These are phyloP conservation scores for Epinephelus lanceolatus DNA, from an alignment of 2,113 vertebrate species.

Conservation along the genomic window DNA sequence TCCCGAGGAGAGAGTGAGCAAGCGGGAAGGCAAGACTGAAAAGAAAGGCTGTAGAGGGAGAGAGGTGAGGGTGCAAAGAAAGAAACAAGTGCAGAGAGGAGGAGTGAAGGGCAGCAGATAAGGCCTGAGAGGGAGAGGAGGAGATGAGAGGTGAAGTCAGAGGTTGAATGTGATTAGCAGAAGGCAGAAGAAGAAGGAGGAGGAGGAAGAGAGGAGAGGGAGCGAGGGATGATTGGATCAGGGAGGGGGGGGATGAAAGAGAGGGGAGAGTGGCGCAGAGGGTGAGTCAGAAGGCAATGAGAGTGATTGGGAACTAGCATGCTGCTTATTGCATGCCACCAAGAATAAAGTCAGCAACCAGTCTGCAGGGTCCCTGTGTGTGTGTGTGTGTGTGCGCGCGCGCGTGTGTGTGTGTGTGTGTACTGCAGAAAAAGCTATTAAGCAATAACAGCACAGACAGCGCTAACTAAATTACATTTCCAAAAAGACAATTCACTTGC, in stretches of 20 bases:
- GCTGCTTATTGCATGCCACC: constrained; percentile 74
- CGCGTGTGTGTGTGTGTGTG: constrained; percentile 23
- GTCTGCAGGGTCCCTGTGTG: constrained; percentile 34
- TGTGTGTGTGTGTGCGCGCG: not conserved
- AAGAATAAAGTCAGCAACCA: constrained; percentile 67
- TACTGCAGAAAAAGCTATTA: constrained; percentile 43
- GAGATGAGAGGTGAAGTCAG: constrained; percentile 52
- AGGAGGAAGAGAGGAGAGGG: not conserved
- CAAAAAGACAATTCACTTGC: constrained; percentile 46
- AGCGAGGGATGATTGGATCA: constrained; percentile 43
- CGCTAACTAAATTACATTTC: constrained; percentile 53
- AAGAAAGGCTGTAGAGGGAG: not conserved
- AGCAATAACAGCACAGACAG: constrained; percentile 48
- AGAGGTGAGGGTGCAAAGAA: constrained; percentile 5
- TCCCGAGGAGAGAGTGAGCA: constrained; percentile 28
- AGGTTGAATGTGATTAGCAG: constrained; percentile 64
- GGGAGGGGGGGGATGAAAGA: constrained; percentile 18
- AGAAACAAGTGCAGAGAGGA: constrained; percentile 14
- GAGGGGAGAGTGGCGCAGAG: constrained; percentile 27
- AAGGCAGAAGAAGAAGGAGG: constrained; percentile 12
- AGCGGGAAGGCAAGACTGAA: constrained; percentile 1
- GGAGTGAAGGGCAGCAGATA: constrained; percentile 43
- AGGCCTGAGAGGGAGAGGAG: constrained; percentile 39
- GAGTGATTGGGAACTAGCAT: constrained; percentile 62
- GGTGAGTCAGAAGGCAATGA: constrained; percentile 62